Conservation (phyloP, 2,113 vertebrate species). For the Rhinichthys klamathensis region DNA sequence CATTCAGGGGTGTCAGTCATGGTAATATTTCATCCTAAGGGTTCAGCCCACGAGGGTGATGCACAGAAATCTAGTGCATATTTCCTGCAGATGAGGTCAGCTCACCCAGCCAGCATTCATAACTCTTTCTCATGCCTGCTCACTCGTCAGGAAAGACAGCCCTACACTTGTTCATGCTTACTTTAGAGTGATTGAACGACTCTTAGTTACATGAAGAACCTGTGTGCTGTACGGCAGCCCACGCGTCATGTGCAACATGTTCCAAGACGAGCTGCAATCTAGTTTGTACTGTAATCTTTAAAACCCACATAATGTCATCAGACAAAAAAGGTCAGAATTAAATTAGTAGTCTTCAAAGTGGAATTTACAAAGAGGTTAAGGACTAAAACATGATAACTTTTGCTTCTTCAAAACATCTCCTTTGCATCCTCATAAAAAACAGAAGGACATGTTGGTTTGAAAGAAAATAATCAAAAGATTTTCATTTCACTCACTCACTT, state of each 20-base stretch:
- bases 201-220: slow-evolving; percentile 1
- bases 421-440: not conserved
- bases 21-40: not conserved
- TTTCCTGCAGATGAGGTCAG: slow-evolving; percentile 18
- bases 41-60: not conserved
- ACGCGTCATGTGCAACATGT: not conserved
- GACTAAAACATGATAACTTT: not conserved
- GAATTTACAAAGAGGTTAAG: not conserved
- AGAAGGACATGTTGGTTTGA: not conserved
- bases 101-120: not conserved
- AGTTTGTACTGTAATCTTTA: not conserved
- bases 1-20: not conserved
- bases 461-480: not conserved
- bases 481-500: not conserved
- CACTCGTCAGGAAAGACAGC: no score
- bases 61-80: not conserved
- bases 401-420: not conserved
- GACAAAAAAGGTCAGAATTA: not conserved
- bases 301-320: not conserved
- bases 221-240: not conserved
- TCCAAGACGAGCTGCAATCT: slow-evolving; percentile 7
- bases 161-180: not conserved
- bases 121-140: slow-evolving; percentile 5
- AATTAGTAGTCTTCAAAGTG: not conserved
- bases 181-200: not conserved